Conservation (phyloP, 2,113 vertebrate genomes). For the Poecile atricapillus region DNA sequence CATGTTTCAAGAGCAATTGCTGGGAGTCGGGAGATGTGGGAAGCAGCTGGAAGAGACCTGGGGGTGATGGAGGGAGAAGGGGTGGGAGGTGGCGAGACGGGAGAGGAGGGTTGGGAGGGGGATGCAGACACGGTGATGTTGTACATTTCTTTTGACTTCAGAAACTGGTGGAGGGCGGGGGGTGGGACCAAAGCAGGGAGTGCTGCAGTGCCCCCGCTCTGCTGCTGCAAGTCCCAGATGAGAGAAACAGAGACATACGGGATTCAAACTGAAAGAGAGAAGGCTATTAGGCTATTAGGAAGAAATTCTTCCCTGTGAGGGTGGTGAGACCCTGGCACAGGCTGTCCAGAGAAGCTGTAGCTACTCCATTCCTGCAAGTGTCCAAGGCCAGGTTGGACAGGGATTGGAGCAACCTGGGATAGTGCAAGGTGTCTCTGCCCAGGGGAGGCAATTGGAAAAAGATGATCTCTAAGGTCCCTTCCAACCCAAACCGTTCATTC, state of each 20-base stretch:
- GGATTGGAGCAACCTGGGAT: background rate
- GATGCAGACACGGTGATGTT: rapidly evolving
- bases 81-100: background rate
- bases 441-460: background rate
- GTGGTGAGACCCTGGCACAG: background rate
- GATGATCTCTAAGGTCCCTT: background rate
- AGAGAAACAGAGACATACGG: rapidly evolving
- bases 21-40: background rate
- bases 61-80: background rate
- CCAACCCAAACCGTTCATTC: background rate
- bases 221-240: background rate
- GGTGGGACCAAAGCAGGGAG: background rate
- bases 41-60: conserved; percentile 42
- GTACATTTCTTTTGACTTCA: background rate
- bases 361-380: background rate
- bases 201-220: background rate
- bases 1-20: background rate
- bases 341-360: background rate
- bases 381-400: background rate
- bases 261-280: background rate
- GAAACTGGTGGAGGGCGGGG: rapidly evolving
- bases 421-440: background rate
- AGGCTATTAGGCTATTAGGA: background rate
- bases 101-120: no score
- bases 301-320: background rate